A percentile compares a stretch with the other conserved stretches of the same genome.
Evolutionary conservation across 1,140 invertebrate genomes (phyloP).

Genomic region (Aphis craccivora): DNA sequence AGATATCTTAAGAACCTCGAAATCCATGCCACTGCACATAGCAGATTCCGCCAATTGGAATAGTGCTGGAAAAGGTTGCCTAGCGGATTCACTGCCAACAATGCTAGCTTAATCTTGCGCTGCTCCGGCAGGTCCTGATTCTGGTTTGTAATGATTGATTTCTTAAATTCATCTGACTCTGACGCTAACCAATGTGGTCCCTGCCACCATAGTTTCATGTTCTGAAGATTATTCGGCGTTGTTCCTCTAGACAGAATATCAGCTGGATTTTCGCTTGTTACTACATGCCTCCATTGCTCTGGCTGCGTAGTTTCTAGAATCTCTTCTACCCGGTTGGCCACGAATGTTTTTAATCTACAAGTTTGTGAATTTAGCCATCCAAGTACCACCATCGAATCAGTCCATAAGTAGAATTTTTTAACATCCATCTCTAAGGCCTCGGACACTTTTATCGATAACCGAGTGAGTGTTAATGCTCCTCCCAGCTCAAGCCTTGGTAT

Average conservation of each 20-base stretch:
- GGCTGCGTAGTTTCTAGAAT: slow-evolving; percentile 61
- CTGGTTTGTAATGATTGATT: background rate
- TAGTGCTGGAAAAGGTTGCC: background rate
- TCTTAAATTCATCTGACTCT: background rate
- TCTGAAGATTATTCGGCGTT: slow-evolving; percentile 60
- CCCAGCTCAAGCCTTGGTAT: slow-evolving; percentile 63
- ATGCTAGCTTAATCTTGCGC: background rate
- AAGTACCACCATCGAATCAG: no score
- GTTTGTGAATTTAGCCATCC: slow-evolving; percentile 57
- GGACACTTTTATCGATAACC: slow-evolving; percentile 60
- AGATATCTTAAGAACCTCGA: background rate
- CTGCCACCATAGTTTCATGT: slow-evolving; percentile 62
- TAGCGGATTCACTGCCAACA: background rate
- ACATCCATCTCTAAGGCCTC: slow-evolving; percentile 19
- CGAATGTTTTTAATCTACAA: slow-evolving; percentile 59
- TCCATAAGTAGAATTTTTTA: background rate
- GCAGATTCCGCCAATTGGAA: background rate
- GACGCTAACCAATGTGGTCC: slow-evolving; percentile 61
- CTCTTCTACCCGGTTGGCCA: slow-evolving; percentile 62
- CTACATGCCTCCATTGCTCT: slow-evolving; percentile 61
- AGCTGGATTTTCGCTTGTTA: no score
- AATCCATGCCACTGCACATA: background rate
- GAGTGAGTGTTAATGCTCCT: slow-evolving; percentile 61
- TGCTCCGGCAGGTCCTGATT: background rate
- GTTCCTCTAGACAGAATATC: no score